phyloP scores from a whole-genome alignment of 2,888 invertebrate species.

The Chrysina gloriosa region DNA sequence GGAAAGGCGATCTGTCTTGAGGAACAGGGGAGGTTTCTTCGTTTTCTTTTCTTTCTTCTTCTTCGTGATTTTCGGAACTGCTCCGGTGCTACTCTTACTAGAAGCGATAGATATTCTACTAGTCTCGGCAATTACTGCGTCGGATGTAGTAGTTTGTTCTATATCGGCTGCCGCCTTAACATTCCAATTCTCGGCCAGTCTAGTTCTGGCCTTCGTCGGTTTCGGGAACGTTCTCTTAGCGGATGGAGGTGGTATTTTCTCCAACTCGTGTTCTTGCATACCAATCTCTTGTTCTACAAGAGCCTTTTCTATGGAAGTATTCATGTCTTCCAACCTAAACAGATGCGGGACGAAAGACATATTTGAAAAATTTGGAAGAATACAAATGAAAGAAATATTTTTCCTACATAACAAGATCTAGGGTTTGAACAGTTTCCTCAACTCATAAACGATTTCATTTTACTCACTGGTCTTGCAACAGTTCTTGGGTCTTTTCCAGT shows the following conservation, averaged over 20 bases:
- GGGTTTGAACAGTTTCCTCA: neutral
- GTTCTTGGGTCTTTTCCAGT: conserved; percentile 56
- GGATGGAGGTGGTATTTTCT: conserved; percentile 38
- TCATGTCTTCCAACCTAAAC: conserved; percentile 56
- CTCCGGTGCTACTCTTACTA: conserved; percentile 35
- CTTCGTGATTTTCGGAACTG: conserved; percentile 9
- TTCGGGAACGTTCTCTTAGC: neutral
- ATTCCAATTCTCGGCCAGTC: conserved; percentile 47
- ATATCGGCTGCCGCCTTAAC: conserved; percentile 48
- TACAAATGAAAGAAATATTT: neutral
- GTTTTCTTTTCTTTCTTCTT: conserved; percentile 10
- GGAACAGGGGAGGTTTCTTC: conserved; percentile 27
- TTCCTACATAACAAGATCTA: neutral
- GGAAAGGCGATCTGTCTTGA: conserved; percentile 44
- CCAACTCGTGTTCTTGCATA: conserved; percentile 48
- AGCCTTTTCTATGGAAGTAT: conserved; percentile 57
- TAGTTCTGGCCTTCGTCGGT: conserved; percentile 1
- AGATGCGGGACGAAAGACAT: neutral
- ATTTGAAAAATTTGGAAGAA: neutral
- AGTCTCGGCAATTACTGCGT: conserved; percentile 50
- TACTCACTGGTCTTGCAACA: conserved; percentile 56
- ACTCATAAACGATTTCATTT: no score
- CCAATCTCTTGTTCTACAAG: conserved; percentile 56
- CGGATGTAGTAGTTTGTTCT: conserved; percentile 41
- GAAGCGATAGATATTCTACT: conserved; percentile 45